Base-by-base conservation (phyloP, 1,140 invertebrate species). In the Scaptomyza pallida region DNA sequence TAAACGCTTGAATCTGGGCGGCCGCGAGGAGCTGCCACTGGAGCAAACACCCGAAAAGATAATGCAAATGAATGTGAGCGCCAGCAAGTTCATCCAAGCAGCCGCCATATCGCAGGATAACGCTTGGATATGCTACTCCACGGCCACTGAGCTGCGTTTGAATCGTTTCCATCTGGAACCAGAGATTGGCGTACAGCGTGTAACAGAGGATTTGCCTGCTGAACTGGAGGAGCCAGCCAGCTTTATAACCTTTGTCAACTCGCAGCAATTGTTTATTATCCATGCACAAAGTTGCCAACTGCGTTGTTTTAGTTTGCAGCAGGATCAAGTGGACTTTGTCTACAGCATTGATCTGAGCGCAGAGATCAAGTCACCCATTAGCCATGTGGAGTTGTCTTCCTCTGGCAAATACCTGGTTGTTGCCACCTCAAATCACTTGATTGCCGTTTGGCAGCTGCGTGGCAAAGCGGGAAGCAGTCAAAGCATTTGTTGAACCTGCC, bases 41-140 rank as follows among this genome's bases (percentile, higher is more conserved):
- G 44, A 50, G 9, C 51, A 93, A 9, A 93, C 93, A 33, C 94
- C 95, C 1, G 90, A 94, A 5, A 95, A 95, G 85, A 79, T 96
- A 4, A 73, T 97, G 92, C 94, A 70, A 79, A 96, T 43, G 92
- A 93, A 78, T 15, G 55, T 72, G 0, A 40, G 30, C 0, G 16
- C 37, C 6, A 2, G 13, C 0, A 76, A 62, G n/a, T 48, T 59
- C 5, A 75, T 78, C n/a, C 54, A 62, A 9, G 75, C 83, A 93
- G 45, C 93, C 80, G 93, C 94, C 5, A 92, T 97, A 4, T 96
- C 95, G 6, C 92, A 93, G 0, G 93, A 95, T 81, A 94, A 94
- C 2, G 93, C 94, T 54, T 94, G 94, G 85, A 93, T 98, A 19
- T 94, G 95, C 9, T 97, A 96, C 89, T 95, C 95, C 0, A 97